These are phyloP conservation scores for Nansenia antarctica DNA, from an alignment of 2,113 vertebrate genomes.

Conservation along the genomic window DNA sequence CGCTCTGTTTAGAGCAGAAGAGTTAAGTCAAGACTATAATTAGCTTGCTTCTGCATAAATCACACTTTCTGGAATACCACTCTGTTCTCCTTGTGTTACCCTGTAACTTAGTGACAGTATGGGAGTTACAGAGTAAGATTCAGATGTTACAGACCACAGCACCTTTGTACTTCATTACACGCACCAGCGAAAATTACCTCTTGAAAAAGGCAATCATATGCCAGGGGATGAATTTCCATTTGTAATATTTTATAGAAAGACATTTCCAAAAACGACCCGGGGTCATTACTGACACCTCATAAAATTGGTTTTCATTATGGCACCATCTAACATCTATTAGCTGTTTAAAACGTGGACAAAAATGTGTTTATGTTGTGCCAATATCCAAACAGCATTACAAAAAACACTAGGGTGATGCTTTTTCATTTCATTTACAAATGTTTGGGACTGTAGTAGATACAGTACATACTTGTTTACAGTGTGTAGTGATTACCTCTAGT, in stretches of 20 bases:
- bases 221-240: constrained; percentile 40
- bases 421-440: too few relatives aligned
- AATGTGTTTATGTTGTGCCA: too few relatives aligned
- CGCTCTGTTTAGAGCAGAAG: too few relatives aligned
- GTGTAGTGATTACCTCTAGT: constrained; percentile 30
- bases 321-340: too few relatives aligned
- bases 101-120: background rate
- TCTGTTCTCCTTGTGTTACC: too few relatives aligned
- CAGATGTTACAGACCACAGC: background rate
- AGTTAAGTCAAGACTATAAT: too few relatives aligned
- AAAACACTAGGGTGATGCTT: too few relatives aligned
- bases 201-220: constrained; percentile 44
- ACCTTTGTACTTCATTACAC: constrained; percentile 63
- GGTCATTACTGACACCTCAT: constrained; percentile 37
- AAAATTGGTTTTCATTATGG: constrained; percentile 36
- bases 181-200: constrained; percentile 57
- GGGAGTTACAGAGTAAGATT: background rate
- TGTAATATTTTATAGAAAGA: constrained; percentile 42
- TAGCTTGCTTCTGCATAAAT: too few relatives aligned
- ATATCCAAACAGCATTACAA: too few relatives aligned
- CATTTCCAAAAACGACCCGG: constrained; percentile 46
- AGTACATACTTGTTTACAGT: background rate
- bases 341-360: too few relatives aligned
- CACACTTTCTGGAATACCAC: too few relatives aligned
- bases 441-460: background rate